These are phyloP conservation scores for Sorex fumeus DNA, from an alignment of 2,113 vertebrate genomes.

Conservation along the genomic window DNA sequence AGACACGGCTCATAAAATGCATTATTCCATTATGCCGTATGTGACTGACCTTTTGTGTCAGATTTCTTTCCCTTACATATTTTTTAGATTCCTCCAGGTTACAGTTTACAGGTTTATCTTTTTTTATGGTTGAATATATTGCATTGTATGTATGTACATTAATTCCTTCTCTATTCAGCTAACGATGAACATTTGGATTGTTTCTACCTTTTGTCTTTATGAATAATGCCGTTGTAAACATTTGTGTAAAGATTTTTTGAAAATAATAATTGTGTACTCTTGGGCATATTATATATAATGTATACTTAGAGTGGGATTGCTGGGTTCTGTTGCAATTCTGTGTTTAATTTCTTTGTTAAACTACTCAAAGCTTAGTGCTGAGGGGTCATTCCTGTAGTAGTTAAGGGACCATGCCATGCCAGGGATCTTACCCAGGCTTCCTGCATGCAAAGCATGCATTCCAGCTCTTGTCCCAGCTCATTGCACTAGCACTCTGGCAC, in stretches of 20 bases:
- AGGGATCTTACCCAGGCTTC: too few relatives aligned
- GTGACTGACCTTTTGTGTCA: constrained; percentile 31
- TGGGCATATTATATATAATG: too few relatives aligned
- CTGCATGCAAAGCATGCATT: too few relatives aligned
- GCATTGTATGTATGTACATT: background rate
- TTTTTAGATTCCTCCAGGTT: constrained; percentile 24
- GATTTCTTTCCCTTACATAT: constrained; percentile 5
- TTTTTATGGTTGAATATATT: constrained; percentile 40
- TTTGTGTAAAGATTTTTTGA: constrained; percentile 23
- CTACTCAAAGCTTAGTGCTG: too few relatives aligned
- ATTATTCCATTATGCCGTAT: background rate
- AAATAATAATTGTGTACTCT: too few relatives aligned
- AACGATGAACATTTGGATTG: too few relatives aligned
- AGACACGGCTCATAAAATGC: background rate
- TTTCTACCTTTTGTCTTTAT: background rate
- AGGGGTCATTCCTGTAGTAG: too few relatives aligned
- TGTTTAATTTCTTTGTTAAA: too few relatives aligned
- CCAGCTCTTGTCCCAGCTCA: too few relatives aligned
- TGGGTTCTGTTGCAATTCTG: background rate
- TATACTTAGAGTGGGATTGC: background rate
- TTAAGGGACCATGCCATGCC: too few relatives aligned
- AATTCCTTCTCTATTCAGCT: constrained; percentile 5
- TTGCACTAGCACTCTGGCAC: background rate
- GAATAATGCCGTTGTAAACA: constrained; percentile 28
- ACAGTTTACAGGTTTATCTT: background rate